Base-by-base conservation (phyloP, 2,113 vertebrate genomes). In the Nicator chloris region DNA sequence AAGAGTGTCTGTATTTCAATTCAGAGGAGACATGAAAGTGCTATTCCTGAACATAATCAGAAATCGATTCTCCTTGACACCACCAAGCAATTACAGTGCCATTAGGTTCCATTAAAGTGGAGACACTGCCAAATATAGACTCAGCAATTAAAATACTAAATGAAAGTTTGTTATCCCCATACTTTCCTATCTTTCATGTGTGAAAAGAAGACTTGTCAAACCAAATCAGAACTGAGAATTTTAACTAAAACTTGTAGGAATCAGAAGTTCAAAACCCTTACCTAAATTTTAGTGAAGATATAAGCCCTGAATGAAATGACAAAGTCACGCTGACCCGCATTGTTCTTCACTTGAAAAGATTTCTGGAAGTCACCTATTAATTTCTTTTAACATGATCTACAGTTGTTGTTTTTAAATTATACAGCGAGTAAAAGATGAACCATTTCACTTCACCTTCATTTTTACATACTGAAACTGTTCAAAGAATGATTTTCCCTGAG, bases 71-170 rank as follows among this genome's bases (percentile, higher is more conserved):
- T 90, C 75, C 4, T 1, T 92, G 88, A 96, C 83, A 93, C 92
- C 68, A 82, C 75, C 37, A 39, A 91, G 92, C 88, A 97, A 96
- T 97, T 97, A 96, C 91, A 65, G 84, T 3, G 31, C 92, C 95
- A 96, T 97, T 97, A 97, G 89, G 84, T 92, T 96, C 97, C 92
- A 96, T 96, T 95, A 96, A 86, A 63, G 86, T 91, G 93, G 90
- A 97, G 95, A 96, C 92, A 78, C 69, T 92, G 84, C 86, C 96
- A 96, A 96, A 96, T 96, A 93, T 96, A 94, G 84, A 93, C 33
- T 86, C 71, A 18, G 93, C 75, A 96, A 96, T 97, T 96, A 95
- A 97, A 96, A 96, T 39, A 84, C 86, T 82, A 86, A 92, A 94
- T 64, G 90, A 76, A 89, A 81, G 49, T 66, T 59, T 96, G 93